phyloP scores from a whole-genome alignment of 2,888 invertebrate genomes.

The Drosophila eohydei region DNA sequence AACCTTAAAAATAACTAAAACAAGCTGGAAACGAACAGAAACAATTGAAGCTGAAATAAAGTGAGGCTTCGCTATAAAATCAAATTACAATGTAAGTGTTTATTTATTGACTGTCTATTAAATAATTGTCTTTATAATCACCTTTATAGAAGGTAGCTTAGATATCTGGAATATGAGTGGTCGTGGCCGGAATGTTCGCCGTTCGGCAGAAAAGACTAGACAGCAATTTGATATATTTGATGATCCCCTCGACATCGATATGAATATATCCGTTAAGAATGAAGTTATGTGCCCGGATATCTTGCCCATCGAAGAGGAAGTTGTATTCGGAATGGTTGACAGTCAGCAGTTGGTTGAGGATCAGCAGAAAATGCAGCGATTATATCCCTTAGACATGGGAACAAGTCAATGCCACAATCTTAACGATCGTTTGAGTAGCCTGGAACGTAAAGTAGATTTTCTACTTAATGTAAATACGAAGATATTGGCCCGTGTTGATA shows the following conservation, averaged over 20 bases:
- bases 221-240: conserved; percentile 23
- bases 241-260: conserved; percentile 50
- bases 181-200: conserved; percentile 13
- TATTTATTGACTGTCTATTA: not conserved
- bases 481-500: conserved; percentile 49
- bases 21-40: not conserved
- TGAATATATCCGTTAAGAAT: conserved; percentile 24
- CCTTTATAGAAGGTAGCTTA: not conserved
- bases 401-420: conserved; percentile 25
- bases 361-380: conserved; percentile 37
- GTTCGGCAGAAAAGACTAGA: conserved; percentile 5
- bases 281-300: conserved; percentile 39
- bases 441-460: conserved; percentile 53
- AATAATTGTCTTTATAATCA: not conserved
- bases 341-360: conserved; percentile 41
- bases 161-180: conserved; percentile 20
- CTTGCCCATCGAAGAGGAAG: conserved; percentile 16
- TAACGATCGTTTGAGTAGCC: conserved; percentile 37
- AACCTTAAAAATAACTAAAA: not conserved
- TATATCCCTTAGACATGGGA: conserved; percentile 22
- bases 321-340: conserved; percentile 42
- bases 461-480: conserved; percentile 47
- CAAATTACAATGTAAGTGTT: not conserved
- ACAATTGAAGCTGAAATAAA: not conserved
- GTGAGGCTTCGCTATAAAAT: not conserved